phyloP scores from a whole-genome alignment of 2,113 vertebrate species.

The Malurus melanocephalus region DNA sequence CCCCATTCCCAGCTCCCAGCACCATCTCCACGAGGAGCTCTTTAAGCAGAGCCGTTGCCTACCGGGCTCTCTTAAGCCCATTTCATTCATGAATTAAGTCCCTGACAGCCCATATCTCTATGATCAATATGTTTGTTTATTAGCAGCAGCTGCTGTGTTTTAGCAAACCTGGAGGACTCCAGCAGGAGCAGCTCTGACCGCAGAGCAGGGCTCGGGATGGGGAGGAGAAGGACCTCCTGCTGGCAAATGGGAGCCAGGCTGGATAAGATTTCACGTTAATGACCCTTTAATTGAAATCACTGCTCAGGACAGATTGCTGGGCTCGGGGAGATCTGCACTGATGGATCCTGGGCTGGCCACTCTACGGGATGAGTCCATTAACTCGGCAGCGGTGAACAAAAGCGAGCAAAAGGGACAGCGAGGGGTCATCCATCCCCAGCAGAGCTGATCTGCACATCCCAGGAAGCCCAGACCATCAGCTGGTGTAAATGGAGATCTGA shows the following conservation, averaged over 20 bases:
- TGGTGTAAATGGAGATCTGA: background rate
- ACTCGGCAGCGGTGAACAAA: background rate
- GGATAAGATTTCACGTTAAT: slow-evolving; percentile 77
- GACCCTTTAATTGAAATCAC: slow-evolving; percentile 79
- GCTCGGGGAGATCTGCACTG: slow-evolving; percentile 48
- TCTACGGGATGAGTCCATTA: slow-evolving; percentile 62
- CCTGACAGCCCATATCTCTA: slow-evolving; percentile 79
- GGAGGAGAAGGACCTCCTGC: slow-evolving; percentile 54
- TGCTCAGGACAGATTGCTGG: slow-evolving; percentile 51
- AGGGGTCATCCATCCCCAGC: background rate
- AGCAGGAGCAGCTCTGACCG: slow-evolving; percentile 62
- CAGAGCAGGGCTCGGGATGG: slow-evolving; percentile 54
- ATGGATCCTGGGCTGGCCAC: slow-evolving; percentile 41
- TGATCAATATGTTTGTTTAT: slow-evolving; percentile 86
- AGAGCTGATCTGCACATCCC: background rate
- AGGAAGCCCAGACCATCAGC: background rate
- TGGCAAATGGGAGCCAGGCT: slow-evolving; percentile 68
- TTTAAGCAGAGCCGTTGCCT: slow-evolving; percentile 58
- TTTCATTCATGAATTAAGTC: slow-evolving; percentile 82
- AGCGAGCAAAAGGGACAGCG: background rate
- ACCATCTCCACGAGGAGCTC: slow-evolving; percentile 10
- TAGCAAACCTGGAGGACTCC: slow-evolving; percentile 62
- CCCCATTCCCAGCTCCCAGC: background rate
- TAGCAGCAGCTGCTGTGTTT: slow-evolving; percentile 77
- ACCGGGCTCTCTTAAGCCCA: slow-evolving; percentile 60